Conservation (phyloP, 2,113 vertebrate genomes). For the Gnathonemus longibarbis region DNA sequence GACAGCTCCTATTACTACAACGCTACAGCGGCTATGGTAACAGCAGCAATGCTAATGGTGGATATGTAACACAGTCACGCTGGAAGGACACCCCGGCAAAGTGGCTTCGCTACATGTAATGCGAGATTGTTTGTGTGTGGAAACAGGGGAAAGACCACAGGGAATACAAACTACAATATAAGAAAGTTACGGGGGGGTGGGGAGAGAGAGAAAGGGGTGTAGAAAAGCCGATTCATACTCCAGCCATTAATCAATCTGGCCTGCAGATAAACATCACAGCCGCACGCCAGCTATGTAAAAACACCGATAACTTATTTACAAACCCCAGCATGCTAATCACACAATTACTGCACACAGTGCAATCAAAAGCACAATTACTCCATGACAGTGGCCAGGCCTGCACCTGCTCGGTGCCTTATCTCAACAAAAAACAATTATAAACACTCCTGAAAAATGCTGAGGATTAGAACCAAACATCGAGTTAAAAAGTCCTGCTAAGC, state of each 20-base stretch:
- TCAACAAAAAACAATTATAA: background rate
- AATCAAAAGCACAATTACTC: background rate
- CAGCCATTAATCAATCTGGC: background rate
- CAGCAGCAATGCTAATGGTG: background rate
- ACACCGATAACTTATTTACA: background rate
- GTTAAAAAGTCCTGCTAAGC: background rate
- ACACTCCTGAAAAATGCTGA: background rate
- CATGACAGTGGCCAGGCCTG: background rate
- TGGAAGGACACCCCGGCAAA: background rate
- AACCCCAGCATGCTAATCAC: background rate
- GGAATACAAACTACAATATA: background rate
- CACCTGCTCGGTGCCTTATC: background rate
- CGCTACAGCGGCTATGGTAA: background rate
- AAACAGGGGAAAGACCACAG: background rate
- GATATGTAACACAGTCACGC: background rate
- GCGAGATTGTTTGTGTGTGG: background rate
- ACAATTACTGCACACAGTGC: background rate
- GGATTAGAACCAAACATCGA: background rate
- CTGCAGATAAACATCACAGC: background rate
- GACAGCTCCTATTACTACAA: background rate
- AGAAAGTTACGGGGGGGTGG: background rate
- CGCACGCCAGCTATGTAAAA: background rate
- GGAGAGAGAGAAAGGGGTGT: background rate
- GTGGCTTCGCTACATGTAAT: background rate
- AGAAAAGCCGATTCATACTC: background rate